Conservation (phyloP, 2,113 vertebrate genomes). For the Sinosuthora webbiana region DNA sequence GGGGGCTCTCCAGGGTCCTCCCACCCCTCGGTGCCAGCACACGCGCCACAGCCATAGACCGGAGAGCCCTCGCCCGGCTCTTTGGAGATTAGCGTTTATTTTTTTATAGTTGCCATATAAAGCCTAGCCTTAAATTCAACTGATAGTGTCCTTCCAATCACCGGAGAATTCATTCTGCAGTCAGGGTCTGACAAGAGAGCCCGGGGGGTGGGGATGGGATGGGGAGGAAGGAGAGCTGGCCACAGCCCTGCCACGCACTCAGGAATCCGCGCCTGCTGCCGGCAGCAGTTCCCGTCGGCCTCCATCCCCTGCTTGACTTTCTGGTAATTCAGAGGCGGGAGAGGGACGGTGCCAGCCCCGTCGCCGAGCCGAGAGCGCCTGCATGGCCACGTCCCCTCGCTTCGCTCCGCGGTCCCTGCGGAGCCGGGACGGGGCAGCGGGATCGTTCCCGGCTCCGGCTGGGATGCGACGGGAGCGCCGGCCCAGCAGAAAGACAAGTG, state of each 20-base stretch:
- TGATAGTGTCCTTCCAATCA: slow-evolving; percentile 12
- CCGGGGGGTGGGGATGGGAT: neutral
- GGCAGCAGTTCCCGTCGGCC: neutral
- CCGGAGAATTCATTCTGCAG: neutral
- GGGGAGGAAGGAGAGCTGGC: neutral
- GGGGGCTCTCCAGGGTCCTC: neutral
- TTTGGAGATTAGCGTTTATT: slow-evolving; percentile 39
- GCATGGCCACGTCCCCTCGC: neutral
- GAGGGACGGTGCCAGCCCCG: neutral
- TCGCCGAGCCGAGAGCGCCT: neutral
- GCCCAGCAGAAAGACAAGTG: slow-evolving; percentile 43
- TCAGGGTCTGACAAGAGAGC: neutral
- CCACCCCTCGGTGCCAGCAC: neutral
- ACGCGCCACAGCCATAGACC: neutral
- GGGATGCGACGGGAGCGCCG: neutral
- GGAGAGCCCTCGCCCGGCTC: neutral
- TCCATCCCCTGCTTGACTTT: neutral
- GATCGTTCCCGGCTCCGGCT: neutral
- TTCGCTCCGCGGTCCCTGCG: neutral
- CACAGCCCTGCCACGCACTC: slow-evolving; percentile 40
- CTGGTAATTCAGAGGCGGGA: slow-evolving; percentile 9
- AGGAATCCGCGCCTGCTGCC: slow-evolving; percentile 46
- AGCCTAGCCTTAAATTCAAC: slow-evolving; percentile 70
- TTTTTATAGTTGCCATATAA: slow-evolving; percentile 43
- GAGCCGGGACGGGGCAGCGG: neutral